A percentile compares a stretch with the other conserved stretches of the same genome.
phyloP scores from a whole-genome alignment of 2,113 vertebrate species.

The Pogona vitticeps region DNA sequence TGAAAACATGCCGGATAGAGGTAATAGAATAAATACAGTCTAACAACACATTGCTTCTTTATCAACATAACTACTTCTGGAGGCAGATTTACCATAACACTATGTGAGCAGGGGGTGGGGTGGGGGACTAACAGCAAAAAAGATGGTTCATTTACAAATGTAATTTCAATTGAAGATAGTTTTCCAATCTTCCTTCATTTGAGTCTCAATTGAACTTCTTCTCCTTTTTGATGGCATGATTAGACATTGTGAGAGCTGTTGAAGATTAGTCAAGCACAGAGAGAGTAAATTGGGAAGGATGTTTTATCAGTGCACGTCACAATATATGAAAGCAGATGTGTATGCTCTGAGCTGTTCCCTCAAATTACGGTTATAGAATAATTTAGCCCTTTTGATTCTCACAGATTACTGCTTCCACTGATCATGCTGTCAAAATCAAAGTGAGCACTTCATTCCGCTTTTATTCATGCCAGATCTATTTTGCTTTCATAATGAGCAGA shows the following conservation, averaged over 20 bases:
- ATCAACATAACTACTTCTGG: constrained; percentile 70
- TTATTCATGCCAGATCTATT: constrained; percentile 90
- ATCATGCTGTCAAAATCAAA: constrained; percentile 90
- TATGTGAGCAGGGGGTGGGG: constrained; percentile 67
- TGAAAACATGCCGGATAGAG: constrained; percentile 59
- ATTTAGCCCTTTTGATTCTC: constrained; percentile 89
- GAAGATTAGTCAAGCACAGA: constrained; percentile 90
- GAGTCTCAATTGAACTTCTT: constrained; percentile 83
- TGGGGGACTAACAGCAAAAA: constrained; percentile 65
- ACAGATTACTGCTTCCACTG: constrained; percentile 88
- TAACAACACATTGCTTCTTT: constrained; percentile 65
- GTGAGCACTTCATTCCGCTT: constrained; percentile 86
- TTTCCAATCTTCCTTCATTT: constrained; percentile 89
- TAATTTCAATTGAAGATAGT: constrained; percentile 89
- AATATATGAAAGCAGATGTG: constrained; percentile 87
- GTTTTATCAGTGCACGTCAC: constrained; percentile 93
- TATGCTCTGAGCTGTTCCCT: constrained; percentile 87
- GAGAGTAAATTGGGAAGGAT: constrained; percentile 93
- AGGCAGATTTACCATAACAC: constrained; percentile 80
- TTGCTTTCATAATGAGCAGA: constrained; percentile 92
- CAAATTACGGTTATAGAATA: constrained; percentile 90
- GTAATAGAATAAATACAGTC: constrained; percentile 72
- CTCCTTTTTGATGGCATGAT: constrained; percentile 89
- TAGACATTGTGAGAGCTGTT: constrained; percentile 87
- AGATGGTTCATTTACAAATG: constrained; percentile 91